Conservation (phyloP, 2,888 invertebrate genomes). For the Platycheirus rosarum region DNA sequence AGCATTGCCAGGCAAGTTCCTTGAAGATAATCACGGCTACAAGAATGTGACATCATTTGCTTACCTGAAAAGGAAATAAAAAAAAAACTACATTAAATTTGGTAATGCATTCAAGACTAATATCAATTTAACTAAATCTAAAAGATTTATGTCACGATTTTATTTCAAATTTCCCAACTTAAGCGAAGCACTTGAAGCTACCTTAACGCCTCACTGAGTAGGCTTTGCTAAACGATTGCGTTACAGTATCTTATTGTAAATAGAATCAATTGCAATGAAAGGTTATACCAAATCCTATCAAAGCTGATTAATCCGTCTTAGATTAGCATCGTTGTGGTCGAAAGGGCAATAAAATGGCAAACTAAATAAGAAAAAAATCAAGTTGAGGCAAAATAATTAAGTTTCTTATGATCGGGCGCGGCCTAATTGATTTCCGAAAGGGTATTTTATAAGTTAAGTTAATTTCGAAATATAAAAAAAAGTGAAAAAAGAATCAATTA, state of each 20-base stretch:
- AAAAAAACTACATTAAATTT: constrained; percentile 2
- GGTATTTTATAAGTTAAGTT: no score
- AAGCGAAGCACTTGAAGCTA: background rate
- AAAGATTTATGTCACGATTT: constrained; percentile 44
- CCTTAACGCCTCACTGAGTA: constrained; percentile 38
- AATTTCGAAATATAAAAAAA: no score
- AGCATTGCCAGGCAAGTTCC: constrained; percentile 4
- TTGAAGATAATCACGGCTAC: background rate
- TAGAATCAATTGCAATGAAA: constrained; percentile 52
- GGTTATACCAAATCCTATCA: constrained; percentile 57
- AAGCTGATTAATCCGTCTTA: constrained; percentile 53
- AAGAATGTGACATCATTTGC: constrained; percentile 32
- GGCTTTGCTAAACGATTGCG: constrained; percentile 39
- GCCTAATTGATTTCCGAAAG: constrained; percentile 27
- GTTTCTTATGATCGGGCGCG: constrained; percentile 52
- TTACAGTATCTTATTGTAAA: constrained; percentile 43
- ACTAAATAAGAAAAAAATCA: background rate
- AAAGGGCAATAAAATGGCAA: constrained; percentile 72
- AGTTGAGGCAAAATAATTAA: constrained; percentile 44
- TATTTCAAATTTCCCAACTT: constrained; percentile 16
- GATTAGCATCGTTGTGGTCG: constrained; percentile 51
- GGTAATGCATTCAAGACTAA: no score
- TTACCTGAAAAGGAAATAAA: constrained; percentile 56
- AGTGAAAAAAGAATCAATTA: no score
- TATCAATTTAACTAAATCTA: no score